A percentile compares a stretch with the other conserved stretches of the same genome.
phyloP scores from a whole-genome alignment of 2,888 invertebrate species.

The Platycnemis pennipes region DNA sequence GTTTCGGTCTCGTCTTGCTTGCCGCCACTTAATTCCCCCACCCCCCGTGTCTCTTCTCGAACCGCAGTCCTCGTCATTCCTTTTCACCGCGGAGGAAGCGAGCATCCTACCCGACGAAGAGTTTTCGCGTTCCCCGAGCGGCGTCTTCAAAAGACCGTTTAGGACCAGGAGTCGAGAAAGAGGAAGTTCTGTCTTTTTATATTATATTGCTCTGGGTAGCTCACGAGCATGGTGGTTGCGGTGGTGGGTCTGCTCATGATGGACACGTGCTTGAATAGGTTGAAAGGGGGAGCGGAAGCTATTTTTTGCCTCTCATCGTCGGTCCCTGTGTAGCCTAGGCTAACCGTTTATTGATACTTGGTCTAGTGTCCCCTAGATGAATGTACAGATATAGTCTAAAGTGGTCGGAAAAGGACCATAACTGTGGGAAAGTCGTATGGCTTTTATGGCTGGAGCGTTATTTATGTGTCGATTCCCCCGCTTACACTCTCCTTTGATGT shows the following conservation, averaged over 20 bases:
- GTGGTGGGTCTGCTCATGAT: background rate
- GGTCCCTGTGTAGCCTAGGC: background rate
- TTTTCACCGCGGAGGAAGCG: background rate
- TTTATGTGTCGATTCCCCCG: background rate
- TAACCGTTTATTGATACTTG: background rate
- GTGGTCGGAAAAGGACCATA: background rate
- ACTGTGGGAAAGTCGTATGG: background rate
- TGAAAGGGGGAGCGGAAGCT: background rate
- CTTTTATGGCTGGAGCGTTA: background rate
- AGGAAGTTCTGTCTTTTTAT: background rate
- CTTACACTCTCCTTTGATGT: background rate
- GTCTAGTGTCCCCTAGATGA: background rate
- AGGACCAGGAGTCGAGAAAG: background rate
- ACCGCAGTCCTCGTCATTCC: background rate
- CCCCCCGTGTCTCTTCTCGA: background rate
- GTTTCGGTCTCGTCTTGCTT: background rate
- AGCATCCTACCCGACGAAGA: background rate
- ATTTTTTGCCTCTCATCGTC: background rate
- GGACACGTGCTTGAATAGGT: background rate
- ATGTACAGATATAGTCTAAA: background rate
- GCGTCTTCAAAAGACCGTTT: background rate
- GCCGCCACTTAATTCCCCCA: background rate
- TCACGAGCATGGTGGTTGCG: background rate
- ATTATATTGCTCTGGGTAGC: background rate
- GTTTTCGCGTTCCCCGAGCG: background rate